A percentile compares a stretch with the other conserved stretches of the same genome.
These are phyloP conservation scores for Drosophila prosaltans DNA, from an alignment of 1,140 invertebrate species.

Conservation along the genomic window DNA sequence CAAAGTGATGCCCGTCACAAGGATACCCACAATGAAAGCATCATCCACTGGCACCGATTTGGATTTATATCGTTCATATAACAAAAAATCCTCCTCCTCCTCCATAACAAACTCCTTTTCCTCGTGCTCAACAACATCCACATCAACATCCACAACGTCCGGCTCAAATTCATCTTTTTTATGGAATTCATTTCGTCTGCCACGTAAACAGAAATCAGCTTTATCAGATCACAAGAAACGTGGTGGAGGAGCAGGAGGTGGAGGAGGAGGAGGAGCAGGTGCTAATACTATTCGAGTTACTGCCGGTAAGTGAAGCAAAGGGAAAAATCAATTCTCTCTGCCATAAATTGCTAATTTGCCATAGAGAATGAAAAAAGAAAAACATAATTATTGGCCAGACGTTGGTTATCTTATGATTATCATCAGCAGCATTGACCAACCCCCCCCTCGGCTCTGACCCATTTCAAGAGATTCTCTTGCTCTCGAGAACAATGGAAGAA, in stretches of 20 bases:
- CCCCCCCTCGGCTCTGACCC: slow-evolving; percentile 27
- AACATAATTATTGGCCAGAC: slow-evolving; percentile 21
- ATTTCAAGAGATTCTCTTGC: slow-evolving; percentile 20
- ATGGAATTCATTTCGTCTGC: slow-evolving; percentile 80
- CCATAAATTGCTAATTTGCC: slow-evolving; percentile 2
- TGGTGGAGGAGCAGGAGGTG: slow-evolving; percentile 23
- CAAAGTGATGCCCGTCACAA: slow-evolving; percentile 49
- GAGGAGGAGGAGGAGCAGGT: slow-evolving; percentile 2
- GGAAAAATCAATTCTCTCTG: slow-evolving; percentile 44
- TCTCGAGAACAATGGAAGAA: slow-evolving; percentile 43
- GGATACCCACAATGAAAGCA: slow-evolving; percentile 63
- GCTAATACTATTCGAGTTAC: neutral
- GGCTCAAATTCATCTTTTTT: slow-evolving; percentile 59
- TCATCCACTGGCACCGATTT: slow-evolving; percentile 44
- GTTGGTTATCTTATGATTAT: slow-evolving; percentile 11
- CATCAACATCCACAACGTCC: slow-evolving; percentile 36
- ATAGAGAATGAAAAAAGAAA: slow-evolving; percentile 7
- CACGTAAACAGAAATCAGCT: slow-evolving; percentile 68
- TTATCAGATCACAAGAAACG: slow-evolving; percentile 45
- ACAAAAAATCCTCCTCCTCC: slow-evolving; percentile 32
- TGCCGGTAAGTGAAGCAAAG: slow-evolving; percentile 15
- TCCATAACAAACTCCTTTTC: slow-evolving; percentile 27
- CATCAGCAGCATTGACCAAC: slow-evolving; percentile 13
- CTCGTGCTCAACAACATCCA: slow-evolving; percentile 29
- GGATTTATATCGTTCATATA: slow-evolving; percentile 59